phyloP scores from a whole-genome alignment of 2,888 invertebrate genomes.

The Apamea anceps region DNA sequence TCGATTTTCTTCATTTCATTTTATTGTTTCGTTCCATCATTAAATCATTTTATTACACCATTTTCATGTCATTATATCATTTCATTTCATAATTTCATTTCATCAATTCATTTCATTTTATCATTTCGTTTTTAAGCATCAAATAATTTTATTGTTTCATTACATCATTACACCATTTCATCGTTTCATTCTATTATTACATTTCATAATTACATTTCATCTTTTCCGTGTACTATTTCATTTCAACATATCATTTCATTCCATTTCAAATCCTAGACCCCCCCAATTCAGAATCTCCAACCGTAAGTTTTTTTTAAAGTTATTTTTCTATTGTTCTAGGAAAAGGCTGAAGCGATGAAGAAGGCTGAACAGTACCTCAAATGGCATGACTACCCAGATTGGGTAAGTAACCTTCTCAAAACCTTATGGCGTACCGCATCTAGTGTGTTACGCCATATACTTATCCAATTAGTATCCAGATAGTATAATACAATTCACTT shows the following conservation, averaged over 20 bases:
- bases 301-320: too few species aligned
- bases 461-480: too few species aligned
- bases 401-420: conserved; percentile 88
- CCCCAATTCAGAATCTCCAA: not conserved
- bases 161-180: too few species aligned
- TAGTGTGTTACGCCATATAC: too few species aligned
- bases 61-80: not conserved
- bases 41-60: too few species aligned
- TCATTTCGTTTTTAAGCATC: too few species aligned
- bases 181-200: too few species aligned
- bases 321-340: conserved; percentile 74
- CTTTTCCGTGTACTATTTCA: too few species aligned
- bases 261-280: not conserved
- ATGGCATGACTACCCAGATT: conserved; percentile 93
- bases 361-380: conserved; percentile 92
- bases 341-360: conserved; percentile 93
- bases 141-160: too few species aligned
- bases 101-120: not conserved
- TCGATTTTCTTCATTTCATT: not conserved
- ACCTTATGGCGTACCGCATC: too few species aligned
- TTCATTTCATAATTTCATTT: not conserved
- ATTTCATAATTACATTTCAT: not conserved
- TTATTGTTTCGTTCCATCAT: too few species aligned
- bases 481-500: too few species aligned
- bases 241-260: not conserved